These are phyloP conservation scores for Pholis gunnellus DNA, from an alignment of 2,113 vertebrate species.

Conservation along the genomic window DNA sequence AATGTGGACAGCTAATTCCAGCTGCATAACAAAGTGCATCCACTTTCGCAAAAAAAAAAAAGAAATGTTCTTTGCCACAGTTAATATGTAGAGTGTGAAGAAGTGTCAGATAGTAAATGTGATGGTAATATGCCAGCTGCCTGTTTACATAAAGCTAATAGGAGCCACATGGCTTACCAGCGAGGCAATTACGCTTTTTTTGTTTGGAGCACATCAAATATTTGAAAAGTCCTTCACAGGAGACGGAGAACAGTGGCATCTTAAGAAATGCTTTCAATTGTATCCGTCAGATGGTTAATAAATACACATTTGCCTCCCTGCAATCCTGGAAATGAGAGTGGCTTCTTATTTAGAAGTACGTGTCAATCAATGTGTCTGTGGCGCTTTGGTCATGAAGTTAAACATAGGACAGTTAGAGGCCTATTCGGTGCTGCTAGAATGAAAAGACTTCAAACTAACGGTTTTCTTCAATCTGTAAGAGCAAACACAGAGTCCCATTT, in stretches of 20 bases:
- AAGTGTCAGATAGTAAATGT: conserved; percentile 15
- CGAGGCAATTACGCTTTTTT: conserved; percentile 31
- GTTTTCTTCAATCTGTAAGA: background rate
- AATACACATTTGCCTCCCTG: conserved; percentile 20
- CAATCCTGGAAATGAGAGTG: conserved; percentile 5
- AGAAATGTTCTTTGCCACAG: background rate
- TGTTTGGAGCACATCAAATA: conserved; percentile 24
- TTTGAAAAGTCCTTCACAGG: conserved; percentile 41
- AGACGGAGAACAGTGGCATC: background rate
- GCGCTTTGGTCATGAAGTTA: background rate
- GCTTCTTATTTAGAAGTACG: conserved; percentile 8
- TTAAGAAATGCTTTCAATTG: background rate
- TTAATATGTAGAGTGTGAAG: background rate
- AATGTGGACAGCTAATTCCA: conserved; percentile 14
- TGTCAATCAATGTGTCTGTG: conserved; percentile 25
- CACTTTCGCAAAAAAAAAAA: background rate
- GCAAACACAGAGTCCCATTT: background rate
- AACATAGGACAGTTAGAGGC: conserved; percentile 27
- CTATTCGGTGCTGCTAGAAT: conserved; percentile 1
- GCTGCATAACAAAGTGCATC: conserved; percentile 16
- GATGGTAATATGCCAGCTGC: conserved; percentile 50
- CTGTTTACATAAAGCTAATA: conserved; percentile 57
- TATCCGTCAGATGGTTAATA: conserved; percentile 33
- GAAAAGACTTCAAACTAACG: background rate
- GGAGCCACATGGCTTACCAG: conserved; percentile 38